These are phyloP conservation scores for Oligia strigilis DNA, from an alignment of 2,888 invertebrate species.

Conservation along the genomic window DNA sequence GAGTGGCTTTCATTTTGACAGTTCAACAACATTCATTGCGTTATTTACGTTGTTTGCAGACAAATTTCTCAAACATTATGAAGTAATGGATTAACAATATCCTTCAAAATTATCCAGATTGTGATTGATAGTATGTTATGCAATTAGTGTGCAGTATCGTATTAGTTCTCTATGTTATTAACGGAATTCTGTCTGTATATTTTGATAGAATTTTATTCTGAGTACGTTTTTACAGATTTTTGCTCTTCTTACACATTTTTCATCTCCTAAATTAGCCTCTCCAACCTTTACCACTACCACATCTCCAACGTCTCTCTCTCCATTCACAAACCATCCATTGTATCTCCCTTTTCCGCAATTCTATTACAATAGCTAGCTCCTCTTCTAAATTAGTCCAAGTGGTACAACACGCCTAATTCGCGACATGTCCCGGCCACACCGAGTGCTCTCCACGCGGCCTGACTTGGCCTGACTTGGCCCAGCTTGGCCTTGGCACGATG, in stretches of 20 bases:
- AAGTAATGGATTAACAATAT: no score
- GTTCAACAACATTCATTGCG: no score
- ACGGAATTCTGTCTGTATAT: neutral
- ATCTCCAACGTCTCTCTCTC: no score
- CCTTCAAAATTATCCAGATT: no score
- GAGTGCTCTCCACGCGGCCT: conserved; percentile 70
- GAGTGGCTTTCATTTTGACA: no score
- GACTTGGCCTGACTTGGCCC: conserved; percentile 65
- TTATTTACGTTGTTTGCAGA: no score
- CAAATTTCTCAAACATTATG: no score
- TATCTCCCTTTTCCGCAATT: conserved; percentile 27
- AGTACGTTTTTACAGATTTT: neutral
- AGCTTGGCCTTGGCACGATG: conserved; percentile 67
- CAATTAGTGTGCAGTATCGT: neutral
- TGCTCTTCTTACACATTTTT: neutral
- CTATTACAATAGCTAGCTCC: conserved; percentile 46
- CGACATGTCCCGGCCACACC: conserved; percentile 67
- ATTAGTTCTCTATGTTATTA: neutral
- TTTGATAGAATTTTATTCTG: neutral
- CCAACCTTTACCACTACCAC: neutral
- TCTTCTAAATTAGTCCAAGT: conserved; percentile 72
- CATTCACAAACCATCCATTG: neutral
- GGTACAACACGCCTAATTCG: conserved; percentile 67
- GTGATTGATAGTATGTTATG: no score
- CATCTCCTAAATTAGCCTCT: neutral